Evolutionary conservation across 1,140 invertebrate genomes (phyloP).

Genomic region (Protaetia brevitarsis): DNA sequence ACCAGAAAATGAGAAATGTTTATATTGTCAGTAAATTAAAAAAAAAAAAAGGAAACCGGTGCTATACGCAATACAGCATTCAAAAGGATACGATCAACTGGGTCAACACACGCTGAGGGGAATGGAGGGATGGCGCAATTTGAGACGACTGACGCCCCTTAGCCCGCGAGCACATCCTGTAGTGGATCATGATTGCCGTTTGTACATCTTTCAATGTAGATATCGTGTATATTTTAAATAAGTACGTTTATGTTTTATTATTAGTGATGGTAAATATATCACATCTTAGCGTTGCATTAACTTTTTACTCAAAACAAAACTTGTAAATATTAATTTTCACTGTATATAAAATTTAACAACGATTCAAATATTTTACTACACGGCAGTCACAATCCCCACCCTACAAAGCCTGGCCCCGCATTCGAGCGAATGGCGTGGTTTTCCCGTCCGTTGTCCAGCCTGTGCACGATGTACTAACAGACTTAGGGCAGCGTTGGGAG

Average conservation of each 20-base stretch:
- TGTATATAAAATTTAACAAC: not conserved
- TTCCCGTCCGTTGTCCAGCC: constrained; percentile 44
- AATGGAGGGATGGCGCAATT: constrained; percentile 38
- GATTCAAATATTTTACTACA: not conserved
- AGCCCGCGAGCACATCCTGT: constrained; percentile 28
- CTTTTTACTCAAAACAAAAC: not conserved
- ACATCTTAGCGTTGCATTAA: no score
- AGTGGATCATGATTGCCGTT: constrained; percentile 8
- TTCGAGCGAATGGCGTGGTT: constrained; percentile 45
- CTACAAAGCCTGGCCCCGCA: constrained; percentile 42
- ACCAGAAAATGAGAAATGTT: not conserved
- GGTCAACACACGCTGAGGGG: constrained; percentile 30
- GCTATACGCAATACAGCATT: not conserved
- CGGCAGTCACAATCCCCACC: constrained; percentile 32
- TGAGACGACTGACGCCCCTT: constrained; percentile 42
- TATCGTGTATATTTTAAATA: no score
- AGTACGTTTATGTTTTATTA: no score
- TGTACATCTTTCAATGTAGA: not conserved
- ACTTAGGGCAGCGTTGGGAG: constrained; percentile 41
- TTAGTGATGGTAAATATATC: no score
- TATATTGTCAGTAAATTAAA: not conserved
- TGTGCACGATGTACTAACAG: constrained; percentile 34
- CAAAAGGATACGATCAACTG: constrained; percentile 9
- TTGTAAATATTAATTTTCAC: not conserved
- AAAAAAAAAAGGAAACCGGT: not conserved